Conservation (phyloP, 2,797 vertebrate species). For the Potorous gilbertii region DNA sequence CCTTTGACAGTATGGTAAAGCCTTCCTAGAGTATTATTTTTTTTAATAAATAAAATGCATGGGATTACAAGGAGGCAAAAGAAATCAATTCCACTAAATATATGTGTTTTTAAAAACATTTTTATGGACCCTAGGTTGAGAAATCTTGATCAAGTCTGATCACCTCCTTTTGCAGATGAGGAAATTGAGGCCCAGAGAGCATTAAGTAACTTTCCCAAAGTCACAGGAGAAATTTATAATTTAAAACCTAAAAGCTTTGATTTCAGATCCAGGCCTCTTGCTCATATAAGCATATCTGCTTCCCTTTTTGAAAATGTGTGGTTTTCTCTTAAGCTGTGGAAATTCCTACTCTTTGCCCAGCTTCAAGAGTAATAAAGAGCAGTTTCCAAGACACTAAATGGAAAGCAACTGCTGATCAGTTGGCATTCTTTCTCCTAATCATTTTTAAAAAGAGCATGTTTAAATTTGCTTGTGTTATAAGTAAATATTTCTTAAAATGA, state of each 20-base stretch:
- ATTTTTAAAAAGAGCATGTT: background rate
- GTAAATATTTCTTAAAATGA: constrained; percentile 58
- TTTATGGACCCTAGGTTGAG: background rate
- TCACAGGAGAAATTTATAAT: background rate
- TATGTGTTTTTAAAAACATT: background rate
- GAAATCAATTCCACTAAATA: background rate
- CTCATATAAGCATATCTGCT: background rate
- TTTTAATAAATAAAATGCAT: background rate
- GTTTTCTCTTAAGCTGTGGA: background rate
- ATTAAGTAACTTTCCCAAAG: background rate
- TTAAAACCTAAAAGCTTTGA: background rate
- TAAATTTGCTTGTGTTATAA: constrained; percentile 61
- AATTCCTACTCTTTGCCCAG: background rate
- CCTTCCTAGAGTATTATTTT: background rate
- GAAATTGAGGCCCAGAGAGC: background rate
- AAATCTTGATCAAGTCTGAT: background rate
- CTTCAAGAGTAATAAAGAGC: background rate
- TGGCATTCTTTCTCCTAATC: background rate
- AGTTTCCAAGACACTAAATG: background rate
- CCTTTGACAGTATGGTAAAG: background rate
- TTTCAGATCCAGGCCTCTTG: background rate
- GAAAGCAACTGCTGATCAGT: background rate
- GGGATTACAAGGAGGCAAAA: background rate
- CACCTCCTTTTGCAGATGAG: background rate
- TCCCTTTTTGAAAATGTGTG: background rate